These are phyloP conservation scores for Procambarus clarkii DNA, from an alignment of 1,140 invertebrate genomes.

Conservation along the genomic window DNA sequence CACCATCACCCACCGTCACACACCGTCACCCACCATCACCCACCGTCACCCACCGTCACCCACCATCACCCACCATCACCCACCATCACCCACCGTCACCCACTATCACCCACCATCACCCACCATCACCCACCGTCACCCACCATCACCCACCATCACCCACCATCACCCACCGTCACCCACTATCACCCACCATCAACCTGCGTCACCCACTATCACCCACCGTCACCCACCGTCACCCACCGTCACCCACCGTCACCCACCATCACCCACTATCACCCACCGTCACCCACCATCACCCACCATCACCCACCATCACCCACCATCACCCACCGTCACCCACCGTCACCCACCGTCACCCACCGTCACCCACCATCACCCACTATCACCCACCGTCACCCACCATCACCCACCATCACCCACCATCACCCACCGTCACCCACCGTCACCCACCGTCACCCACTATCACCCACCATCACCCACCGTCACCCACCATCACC, in stretches of 20 bases:
- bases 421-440: background rate
- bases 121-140: background rate
- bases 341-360: background rate
- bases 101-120: background rate
- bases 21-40: background rate
- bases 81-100: background rate
- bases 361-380: too few relatives aligned
- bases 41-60: background rate
- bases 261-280: background rate
- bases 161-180: background rate
- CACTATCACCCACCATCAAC: background rate
- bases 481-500: too few relatives aligned
- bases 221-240: background rate
- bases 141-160: background rate
- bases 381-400: background rate
- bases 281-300: background rate
- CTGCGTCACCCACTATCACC: background rate
- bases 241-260: background rate
- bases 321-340: background rate
- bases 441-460: too few relatives aligned
- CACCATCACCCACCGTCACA: too few relatives aligned
- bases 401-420: background rate
- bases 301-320: background rate
- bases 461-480: too few relatives aligned
- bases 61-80: background rate